Percentiles rank a stretch among this genome's conserved stretches.
phyloP scores from a whole-genome alignment of 2,113 vertebrate species.

The Brienomyrus longianalis region DNA sequence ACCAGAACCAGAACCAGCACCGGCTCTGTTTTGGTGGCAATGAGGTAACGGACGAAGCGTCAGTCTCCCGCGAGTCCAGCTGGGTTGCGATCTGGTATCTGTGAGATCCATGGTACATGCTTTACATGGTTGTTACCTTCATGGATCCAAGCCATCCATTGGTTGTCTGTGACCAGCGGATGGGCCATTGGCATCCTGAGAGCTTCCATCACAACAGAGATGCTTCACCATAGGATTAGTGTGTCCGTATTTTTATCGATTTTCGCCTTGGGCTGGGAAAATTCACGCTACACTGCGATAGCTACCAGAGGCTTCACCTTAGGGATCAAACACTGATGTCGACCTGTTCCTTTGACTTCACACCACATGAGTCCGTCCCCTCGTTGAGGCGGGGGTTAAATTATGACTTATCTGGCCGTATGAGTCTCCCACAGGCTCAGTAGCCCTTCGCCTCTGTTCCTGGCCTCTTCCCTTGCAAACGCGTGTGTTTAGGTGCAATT shows the following conservation, averaged over 20 bases:
- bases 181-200: background rate
- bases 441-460: background rate
- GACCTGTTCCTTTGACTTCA: background rate
- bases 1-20: background rate
- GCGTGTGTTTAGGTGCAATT: background rate
- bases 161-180: background rate
- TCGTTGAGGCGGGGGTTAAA: background rate
- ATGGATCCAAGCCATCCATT: background rate
- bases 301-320: background rate
- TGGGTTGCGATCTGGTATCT: background rate
- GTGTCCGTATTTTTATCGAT: background rate
- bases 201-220: background rate
- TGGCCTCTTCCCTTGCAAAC: background rate
- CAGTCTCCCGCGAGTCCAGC: background rate
- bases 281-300: background rate
- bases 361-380: background rate
- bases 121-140: background rate
- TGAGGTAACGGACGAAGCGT: background rate
- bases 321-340: background rate
- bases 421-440: background rate
- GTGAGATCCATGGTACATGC: background rate
- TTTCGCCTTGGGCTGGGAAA: background rate
- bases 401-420: background rate
- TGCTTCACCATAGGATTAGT: background rate
- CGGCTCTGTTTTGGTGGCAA: background rate